These are phyloP conservation scores for Calyptommatus sinebrachiatus DNA, from an alignment of 2,113 vertebrate species.

Conservation along the genomic window DNA sequence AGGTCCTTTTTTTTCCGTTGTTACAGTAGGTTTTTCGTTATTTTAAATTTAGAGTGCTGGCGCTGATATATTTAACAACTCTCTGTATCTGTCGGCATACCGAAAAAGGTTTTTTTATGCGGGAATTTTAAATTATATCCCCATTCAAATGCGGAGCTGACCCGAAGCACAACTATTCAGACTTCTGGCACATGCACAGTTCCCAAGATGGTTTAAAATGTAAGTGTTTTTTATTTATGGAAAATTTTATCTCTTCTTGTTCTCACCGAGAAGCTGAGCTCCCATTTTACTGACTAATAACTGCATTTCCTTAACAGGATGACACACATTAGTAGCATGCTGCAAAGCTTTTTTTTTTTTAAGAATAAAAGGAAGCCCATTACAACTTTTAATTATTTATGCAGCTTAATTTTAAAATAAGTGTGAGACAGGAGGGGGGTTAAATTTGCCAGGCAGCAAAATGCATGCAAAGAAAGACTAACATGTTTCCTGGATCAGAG, in stretches of 20 bases:
- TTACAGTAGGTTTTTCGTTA: too few species aligned
- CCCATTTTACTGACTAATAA: background rate
- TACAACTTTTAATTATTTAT: slow-evolving; percentile 31
- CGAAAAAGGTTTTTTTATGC: too few species aligned
- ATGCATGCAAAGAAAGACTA: background rate
- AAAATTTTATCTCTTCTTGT: background rate
- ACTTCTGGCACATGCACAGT: too few species aligned
- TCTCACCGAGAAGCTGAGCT: background rate
- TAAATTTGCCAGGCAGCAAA: background rate
- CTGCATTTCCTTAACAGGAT: background rate
- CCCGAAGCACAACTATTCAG: too few species aligned
- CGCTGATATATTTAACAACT: too few species aligned
- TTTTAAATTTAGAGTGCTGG: too few species aligned
- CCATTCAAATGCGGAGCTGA: too few species aligned
- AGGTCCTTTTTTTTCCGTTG: too few species aligned
- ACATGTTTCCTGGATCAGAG: background rate
- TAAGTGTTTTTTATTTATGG: slow-evolving; percentile 8
- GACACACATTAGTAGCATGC: background rate
- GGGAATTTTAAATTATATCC: too few species aligned
- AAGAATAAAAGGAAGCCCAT: slow-evolving; percentile 8
- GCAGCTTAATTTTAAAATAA: slow-evolving; percentile 29
- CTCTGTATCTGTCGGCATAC: too few species aligned
- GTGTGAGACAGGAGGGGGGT: background rate
- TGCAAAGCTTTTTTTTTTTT: background rate
- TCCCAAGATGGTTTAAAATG: too few species aligned